These are phyloP conservation scores for Tachuris rubrigastra DNA, from an alignment of 2,113 vertebrate genomes.

Conservation along the genomic window DNA sequence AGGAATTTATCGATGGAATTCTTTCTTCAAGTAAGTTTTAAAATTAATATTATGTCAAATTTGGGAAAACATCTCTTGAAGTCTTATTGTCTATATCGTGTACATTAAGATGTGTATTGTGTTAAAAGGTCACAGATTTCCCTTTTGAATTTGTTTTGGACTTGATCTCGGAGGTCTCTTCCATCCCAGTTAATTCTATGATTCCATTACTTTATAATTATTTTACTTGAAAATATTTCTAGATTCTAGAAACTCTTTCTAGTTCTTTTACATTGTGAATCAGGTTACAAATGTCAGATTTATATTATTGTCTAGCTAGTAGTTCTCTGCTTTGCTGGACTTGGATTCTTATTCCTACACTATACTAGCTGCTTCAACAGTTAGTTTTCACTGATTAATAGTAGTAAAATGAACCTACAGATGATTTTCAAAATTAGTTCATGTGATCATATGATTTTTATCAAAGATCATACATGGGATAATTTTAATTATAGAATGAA, in stretches of 20 bases:
- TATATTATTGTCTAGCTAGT: not conserved
- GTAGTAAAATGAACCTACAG: not conserved
- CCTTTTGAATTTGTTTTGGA: not conserved
- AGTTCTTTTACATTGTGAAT: not conserved
- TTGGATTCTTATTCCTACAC: not conserved
- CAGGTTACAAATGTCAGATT: not conserved
- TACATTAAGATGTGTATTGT: not conserved
- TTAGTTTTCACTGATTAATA: not conserved
- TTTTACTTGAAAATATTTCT: not conserved
- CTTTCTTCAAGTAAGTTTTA: conserved; percentile 93
- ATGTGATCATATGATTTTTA: not conserved
- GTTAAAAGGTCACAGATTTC: not conserved
- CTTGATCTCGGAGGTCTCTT: too few relatives aligned
- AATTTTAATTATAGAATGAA: not conserved
- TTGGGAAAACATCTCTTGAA: not conserved
- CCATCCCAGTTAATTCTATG: too few relatives aligned
- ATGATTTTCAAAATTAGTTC: not conserved
- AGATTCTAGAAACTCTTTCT: not conserved
- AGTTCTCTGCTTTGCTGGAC: not conserved
- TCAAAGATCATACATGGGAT: not conserved
- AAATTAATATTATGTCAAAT: not conserved
- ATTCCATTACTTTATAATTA: not conserved
- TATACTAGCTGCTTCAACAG: not conserved
- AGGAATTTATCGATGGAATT: conserved; percentile 98
- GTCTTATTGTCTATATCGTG: not conserved